Conservation (phyloP, 2,888 invertebrate species). For the Choreutis nemorana region DNA sequence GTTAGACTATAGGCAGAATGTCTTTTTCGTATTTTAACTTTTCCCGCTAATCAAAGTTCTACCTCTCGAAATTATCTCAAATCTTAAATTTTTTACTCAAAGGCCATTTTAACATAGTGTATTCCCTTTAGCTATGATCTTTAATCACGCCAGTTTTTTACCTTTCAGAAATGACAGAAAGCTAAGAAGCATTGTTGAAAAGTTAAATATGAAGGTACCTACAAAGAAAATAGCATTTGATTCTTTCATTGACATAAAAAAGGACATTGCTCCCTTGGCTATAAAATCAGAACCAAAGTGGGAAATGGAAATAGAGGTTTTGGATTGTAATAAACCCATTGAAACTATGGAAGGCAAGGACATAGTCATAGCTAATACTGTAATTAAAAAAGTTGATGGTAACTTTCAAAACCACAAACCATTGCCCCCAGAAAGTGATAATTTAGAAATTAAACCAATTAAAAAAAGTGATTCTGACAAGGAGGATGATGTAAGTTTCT, state of each 20-base stretch:
- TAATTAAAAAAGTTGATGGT: slow-evolving; percentile 53
- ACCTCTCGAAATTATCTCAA: too few relatives aligned
- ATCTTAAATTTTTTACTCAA: too few relatives aligned
- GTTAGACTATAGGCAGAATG: too few relatives aligned
- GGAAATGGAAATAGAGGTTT: slow-evolving; percentile 51
- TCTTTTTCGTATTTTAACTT: too few relatives aligned
- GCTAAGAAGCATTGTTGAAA: slow-evolving; percentile 34
- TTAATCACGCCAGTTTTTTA: too few relatives aligned
- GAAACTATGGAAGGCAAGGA: slow-evolving; percentile 41
- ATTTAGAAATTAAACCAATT: neutral
- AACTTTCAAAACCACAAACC: slow-evolving; percentile 19
- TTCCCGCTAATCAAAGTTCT: too few relatives aligned
- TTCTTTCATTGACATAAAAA: slow-evolving; percentile 54
- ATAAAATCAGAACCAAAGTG: slow-evolving; percentile 51
- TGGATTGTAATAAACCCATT: slow-evolving; percentile 23
- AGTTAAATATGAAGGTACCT: slow-evolving; percentile 25
- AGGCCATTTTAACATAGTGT: too few relatives aligned
- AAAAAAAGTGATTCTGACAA: neutral
- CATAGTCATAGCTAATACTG: slow-evolving; percentile 53
- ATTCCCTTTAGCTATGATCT: too few relatives aligned
- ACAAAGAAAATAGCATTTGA: slow-evolving; percentile 58
- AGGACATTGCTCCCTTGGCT: slow-evolving; percentile 47
- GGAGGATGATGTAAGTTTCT: too few relatives aligned
- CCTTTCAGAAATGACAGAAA: slow-evolving; percentile 42
- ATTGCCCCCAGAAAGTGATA: neutral